Evolutionary conservation across 2,113 vertebrate species (phyloP).

Genomic region (Calypte anna): DNA sequence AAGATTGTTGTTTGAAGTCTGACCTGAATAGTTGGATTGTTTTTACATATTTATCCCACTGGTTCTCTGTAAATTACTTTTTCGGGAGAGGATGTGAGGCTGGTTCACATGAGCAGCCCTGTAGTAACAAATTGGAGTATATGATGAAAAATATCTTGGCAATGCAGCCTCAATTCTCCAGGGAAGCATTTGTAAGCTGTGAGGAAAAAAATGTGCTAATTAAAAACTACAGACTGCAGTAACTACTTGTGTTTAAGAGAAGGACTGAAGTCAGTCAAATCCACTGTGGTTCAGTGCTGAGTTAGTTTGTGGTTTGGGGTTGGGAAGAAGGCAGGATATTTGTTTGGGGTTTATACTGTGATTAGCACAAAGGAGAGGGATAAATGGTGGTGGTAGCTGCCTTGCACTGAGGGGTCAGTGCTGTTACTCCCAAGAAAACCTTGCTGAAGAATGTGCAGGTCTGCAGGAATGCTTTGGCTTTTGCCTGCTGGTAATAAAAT

Average conservation of each 20-base stretch:
- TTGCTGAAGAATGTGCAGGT: neutral
- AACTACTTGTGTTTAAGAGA: neutral
- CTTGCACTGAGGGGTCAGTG: neutral
- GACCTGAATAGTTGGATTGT: neutral
- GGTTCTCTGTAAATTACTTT: slow-evolving; percentile 14
- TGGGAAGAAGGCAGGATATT: neutral
- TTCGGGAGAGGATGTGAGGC: neutral
- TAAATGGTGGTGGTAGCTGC: neutral
- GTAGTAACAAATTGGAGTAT: slow-evolving; percentile 20
- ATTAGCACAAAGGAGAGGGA: neutral
- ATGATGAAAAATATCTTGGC: slow-evolving; percentile 28
- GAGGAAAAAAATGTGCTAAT: slow-evolving; percentile 52
- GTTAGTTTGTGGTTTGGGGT: neutral
- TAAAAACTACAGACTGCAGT: slow-evolving; percentile 9
- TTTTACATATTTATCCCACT: neutral
- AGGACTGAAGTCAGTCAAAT: neutral
- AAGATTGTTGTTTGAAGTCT: slow-evolving; percentile 30
- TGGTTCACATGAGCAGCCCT: slow-evolving; percentile 19
- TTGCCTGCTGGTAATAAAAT: slow-evolving; percentile 20
- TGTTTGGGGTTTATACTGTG: neutral
- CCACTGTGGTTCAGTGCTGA: neutral
- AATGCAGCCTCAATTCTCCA: neutral
- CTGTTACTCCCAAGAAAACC: neutral
- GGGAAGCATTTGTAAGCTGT: slow-evolving; percentile 32
- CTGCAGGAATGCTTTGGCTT: neutral